phyloP scores from a whole-genome alignment of 2,888 invertebrate species.

The Allacma fusca region DNA sequence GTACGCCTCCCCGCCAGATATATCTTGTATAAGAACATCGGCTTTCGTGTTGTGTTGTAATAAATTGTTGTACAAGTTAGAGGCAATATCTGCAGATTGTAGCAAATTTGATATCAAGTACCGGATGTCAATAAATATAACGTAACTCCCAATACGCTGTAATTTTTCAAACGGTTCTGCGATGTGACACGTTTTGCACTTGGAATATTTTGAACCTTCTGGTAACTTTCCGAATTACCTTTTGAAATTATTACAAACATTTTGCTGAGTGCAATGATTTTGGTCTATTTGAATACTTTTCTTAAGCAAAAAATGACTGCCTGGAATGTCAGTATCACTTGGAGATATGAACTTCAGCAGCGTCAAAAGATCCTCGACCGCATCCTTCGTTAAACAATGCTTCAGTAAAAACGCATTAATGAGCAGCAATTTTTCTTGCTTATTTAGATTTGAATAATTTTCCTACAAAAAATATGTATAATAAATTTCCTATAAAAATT shows the following conservation, averaged over 20 bases:
- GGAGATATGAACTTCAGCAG: conserved; percentile 32
- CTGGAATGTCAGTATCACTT: conserved; percentile 6
- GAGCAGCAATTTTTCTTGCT: too few relatives aligned
- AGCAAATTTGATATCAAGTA: neutral
- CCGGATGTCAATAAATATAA: conserved; percentile 11
- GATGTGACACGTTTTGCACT: neutral
- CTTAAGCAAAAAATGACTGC: conserved; percentile 14
- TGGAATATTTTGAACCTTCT: neutral
- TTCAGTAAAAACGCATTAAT: too few relatives aligned
- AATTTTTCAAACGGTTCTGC: neutral
- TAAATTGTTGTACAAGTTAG: neutral
- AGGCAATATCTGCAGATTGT: neutral
- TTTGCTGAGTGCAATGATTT: neutral
- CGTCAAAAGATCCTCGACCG: conserved; percentile 18
- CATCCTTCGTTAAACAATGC: neutral
- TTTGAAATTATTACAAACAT: conserved; percentile 11
- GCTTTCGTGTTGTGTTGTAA: neutral
- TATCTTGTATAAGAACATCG: neutral
- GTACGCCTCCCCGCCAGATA: conserved; percentile 2
- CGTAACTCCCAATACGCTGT: neutral
- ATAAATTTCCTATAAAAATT: too few relatives aligned
- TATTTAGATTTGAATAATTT: too few relatives aligned
- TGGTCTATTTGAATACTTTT: conserved; percentile 19
- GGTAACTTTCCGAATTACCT: neutral
- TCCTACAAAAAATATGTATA: too few relatives aligned